Percentiles rank a stretch among this genome's conserved stretches.
Conservation (phyloP, 53 echinoderm and acorn worm species). For the Crossaster papposus region DNA sequence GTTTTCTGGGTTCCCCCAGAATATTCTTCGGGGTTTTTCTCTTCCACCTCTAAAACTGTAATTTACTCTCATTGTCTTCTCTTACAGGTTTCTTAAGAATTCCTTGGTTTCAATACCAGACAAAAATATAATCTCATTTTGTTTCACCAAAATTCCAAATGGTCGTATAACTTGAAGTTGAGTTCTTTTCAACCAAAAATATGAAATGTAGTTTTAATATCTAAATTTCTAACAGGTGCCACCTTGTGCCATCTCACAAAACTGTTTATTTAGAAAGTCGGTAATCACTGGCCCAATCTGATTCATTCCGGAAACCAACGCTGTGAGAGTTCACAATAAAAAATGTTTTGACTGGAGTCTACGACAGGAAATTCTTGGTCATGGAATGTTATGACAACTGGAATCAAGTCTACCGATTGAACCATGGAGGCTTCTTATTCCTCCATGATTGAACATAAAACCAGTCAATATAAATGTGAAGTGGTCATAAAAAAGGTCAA, state of each 20-base stretch:
- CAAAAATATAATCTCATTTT: no score
- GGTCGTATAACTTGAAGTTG: no score
- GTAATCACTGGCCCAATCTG: neutral
- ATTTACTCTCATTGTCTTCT: no score
- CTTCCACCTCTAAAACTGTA: no score
- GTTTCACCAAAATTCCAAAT: no score
- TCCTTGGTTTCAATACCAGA: no score
- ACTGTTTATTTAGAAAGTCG: conserved; percentile 10
- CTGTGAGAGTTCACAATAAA: neutral
- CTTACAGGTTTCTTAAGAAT: no score
- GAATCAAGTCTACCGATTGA: neutral
- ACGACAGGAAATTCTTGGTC: neutral
- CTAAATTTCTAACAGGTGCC: neutral
- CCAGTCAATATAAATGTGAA: neutral
- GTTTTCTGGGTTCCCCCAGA: no score
- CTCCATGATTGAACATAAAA: neutral
- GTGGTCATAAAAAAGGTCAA: neutral
- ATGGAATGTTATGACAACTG: neutral
- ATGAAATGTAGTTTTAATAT: neutral
- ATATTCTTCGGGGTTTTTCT: no score
- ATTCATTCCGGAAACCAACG: neutral
- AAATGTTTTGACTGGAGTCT: no score
- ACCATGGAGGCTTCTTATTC: no score
- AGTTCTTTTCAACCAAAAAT: no score
- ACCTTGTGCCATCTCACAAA: neutral